Base-by-base conservation (phyloP, 1,140 invertebrate species). In the Neodiprion fabricii region DNA sequence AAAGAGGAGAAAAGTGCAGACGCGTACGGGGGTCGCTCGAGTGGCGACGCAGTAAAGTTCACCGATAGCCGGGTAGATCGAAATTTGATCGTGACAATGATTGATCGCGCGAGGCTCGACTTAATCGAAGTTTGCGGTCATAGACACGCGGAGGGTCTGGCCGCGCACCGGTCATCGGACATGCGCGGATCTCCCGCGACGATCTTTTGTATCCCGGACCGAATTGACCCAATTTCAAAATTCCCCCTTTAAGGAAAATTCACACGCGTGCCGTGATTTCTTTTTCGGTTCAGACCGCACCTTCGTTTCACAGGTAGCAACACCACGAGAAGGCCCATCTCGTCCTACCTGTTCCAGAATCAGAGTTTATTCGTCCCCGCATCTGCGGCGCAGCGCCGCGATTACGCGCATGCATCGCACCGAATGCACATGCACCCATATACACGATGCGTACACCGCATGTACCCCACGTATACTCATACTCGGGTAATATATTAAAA, bases 171-270 rank as follows among this genome's bases (percentile, higher is more conserved):
- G 10, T 53, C 8, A 17, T 12, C 53, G 5, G 53, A 14, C n/a
- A 61, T 12, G n/a, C n/a, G 53, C 53, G 9, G 53, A 69, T 23
- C 67, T 69, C 21, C 11, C 23, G 67, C 67, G 67, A 69, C 67
- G 67, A 23, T 69, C 40, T 69, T 23, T 40, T 21, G 4, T 17
- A 69, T 9, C 21, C 67, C 2, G 1, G 67, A 69, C 11, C 21
- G 67, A 21, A 12, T 69, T 69, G 21, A 69, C 67, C 67, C 67
- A 69, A 69, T 69, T 69, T 69, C 21, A 14, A 69, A 21, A 69
- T 69, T 69, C 23, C 40, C 17, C 61, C 12, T 65, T 65, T 14
- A 17, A 17, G 17, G 12, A 17, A 65, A 14, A 7, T 3, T 14
- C 12, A 65, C 12, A 65, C 12, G 61, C 12, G 61, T 65, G 61